Conservation (phyloP, 2,113 vertebrate genomes). For the Phalacrocorax carbo region DNA sequence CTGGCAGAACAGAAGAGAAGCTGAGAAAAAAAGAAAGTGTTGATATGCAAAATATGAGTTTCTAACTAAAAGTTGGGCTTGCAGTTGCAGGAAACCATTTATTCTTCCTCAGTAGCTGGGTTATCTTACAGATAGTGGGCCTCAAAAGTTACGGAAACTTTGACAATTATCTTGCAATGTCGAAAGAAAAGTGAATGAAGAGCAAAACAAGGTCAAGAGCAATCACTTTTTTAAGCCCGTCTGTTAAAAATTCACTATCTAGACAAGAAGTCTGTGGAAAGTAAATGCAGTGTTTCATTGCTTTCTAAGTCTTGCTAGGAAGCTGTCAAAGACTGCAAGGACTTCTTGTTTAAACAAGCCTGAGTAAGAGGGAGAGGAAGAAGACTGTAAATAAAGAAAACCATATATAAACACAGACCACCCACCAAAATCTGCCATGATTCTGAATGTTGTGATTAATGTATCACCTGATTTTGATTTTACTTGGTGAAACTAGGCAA, state of each 20-base stretch:
- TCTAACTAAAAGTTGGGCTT: background rate
- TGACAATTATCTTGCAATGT: constrained; percentile 25
- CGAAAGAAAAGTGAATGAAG: constrained; percentile 3
- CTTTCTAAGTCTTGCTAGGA: background rate
- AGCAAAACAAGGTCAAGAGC: constrained; percentile 19
- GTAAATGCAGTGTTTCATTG: background rate
- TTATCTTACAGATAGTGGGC: constrained; percentile 12
- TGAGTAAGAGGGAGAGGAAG: background rate
- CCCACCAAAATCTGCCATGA: background rate
- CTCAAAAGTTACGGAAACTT: constrained; percentile 20
- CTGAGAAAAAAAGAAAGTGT: background rate
- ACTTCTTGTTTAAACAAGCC: constrained; percentile 22
- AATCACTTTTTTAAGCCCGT: background rate
- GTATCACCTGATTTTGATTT: background rate
- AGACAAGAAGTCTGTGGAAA: constrained; percentile 8
- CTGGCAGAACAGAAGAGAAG: background rate
- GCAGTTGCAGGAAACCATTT: constrained; percentile 14
- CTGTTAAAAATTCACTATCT: background rate
- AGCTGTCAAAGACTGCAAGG: background rate
- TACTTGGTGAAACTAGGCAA: background rate
- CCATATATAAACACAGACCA: constrained; percentile 22
- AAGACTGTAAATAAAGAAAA: constrained; percentile 28
- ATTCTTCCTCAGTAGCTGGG: constrained; percentile 21
- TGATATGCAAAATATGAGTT: background rate
- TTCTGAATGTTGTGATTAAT: background rate